Conservation (phyloP, 2,797 vertebrate species). For the Picus viridis region DNA sequence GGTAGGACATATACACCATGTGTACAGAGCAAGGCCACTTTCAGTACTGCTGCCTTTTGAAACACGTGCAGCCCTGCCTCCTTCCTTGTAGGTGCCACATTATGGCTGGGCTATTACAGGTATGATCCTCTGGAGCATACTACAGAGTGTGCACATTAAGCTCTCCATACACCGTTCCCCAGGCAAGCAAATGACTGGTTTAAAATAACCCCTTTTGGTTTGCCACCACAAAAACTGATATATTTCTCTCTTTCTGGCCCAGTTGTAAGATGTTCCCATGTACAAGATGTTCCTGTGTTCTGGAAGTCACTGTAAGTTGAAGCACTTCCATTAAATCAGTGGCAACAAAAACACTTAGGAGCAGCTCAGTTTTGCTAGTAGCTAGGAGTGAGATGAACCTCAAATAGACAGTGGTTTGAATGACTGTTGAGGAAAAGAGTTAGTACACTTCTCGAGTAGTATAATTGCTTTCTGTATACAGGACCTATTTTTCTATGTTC, state of each 20-base stretch:
- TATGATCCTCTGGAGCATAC: background rate
- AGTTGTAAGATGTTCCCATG: background rate
- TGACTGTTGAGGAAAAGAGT: background rate
- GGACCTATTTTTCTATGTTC: background rate
- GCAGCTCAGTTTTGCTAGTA: background rate
- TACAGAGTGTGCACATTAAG: background rate
- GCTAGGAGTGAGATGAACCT: background rate
- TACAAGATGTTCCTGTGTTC: constrained; percentile 2
- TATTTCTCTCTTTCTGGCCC: background rate
- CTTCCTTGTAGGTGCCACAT: background rate
- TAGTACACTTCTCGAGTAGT: background rate
- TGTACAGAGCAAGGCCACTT: background rate
- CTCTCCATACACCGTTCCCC: background rate
- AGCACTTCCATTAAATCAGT: background rate
- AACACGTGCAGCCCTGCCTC: background rate
- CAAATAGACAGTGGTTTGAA: background rate
- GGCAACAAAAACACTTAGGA: background rate
- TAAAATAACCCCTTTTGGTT: background rate
- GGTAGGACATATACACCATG: too few relatives aligned
- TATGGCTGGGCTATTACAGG: rapidly evolving
- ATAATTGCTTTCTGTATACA: background rate
- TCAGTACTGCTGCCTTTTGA: background rate
- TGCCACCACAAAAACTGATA: background rate
- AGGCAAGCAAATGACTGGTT: rapidly evolving
- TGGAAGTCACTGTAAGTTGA: background rate